Percentiles rank a stretch among this genome's conserved stretches.
These are phyloP conservation scores for Pollachius pollachius DNA, from an alignment of 2,113 vertebrate genomes.

Conservation along the genomic window DNA sequence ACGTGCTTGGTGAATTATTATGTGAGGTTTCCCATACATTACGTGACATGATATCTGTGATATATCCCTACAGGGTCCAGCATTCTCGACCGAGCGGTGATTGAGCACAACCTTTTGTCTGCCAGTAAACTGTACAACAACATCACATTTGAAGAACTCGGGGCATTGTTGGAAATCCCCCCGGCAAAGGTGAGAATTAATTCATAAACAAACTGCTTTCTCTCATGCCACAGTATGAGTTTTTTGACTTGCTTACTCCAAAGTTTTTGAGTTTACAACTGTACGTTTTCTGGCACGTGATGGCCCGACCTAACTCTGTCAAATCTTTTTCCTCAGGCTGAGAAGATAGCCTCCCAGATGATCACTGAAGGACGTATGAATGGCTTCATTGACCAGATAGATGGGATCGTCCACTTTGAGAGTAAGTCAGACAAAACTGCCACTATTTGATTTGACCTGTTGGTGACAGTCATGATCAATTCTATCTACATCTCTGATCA, in stretches of 20 bases:
- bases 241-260: neutral
- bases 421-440: slow-evolving; percentile 76
- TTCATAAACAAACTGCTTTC: neutral
- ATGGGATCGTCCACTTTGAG: slow-evolving; percentile 98
- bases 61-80: slow-evolving; percentile 83
- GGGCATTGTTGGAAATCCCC: slow-evolving; percentile 96
- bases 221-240: neutral
- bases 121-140: slow-evolving; percentile 99
- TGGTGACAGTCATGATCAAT: neutral
- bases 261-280: no score
- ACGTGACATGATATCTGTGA: neutral
- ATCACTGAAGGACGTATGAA: slow-evolving; percentile 99
- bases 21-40: no score
- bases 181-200: slow-evolving; percentile 86
- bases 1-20: no score
- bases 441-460: neutral
- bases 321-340: slow-evolving; percentile 75
- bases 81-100: slow-evolving; percentile 97
- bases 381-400: slow-evolving; percentile 98
- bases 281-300: no score
- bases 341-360: slow-evolving; percentile 99
- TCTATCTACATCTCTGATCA: no score
- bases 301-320: neutral
- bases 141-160: slow-evolving; percentile 97
- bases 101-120: slow-evolving; percentile 96